phyloP scores from a whole-genome alignment of 1,140 invertebrate species.

The Caenorhabditis latens region DNA sequence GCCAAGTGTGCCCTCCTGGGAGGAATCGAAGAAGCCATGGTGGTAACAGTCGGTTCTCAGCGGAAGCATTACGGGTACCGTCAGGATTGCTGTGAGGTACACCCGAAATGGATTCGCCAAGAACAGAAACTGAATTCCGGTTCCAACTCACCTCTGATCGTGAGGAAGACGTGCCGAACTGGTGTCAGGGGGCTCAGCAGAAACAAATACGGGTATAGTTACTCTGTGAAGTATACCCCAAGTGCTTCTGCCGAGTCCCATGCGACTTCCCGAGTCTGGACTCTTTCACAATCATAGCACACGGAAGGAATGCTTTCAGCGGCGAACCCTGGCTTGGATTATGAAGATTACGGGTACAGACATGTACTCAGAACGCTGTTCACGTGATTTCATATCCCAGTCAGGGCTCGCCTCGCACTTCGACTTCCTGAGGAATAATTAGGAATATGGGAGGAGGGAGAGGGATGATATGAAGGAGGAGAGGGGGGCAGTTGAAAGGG shows the following conservation, averaged over 20 bases:
- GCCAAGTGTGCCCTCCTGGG: slow-evolving; percentile 7
- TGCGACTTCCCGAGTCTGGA: not conserved
- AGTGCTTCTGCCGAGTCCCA: slow-evolving; percentile 26
- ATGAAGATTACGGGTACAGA: slow-evolving; percentile 48
- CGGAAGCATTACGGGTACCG: slow-evolving; percentile 51
- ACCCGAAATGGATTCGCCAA: slow-evolving; percentile 13
- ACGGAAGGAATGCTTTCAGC: not conserved
- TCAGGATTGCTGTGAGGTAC: slow-evolving; percentile 13
- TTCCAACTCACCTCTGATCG: not conserved
- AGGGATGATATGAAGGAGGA: not conserved
- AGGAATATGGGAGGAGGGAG: no score
- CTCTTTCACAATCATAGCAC: not conserved
- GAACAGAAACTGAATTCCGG: slow-evolving; percentile 28
- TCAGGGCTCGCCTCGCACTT: slow-evolving; percentile 15
- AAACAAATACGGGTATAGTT: slow-evolving; percentile 51
- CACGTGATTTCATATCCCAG: slow-evolving; percentile 10
- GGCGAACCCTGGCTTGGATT: slow-evolving; percentile 16
- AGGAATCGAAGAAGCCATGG: not conserved
- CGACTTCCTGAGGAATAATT: slow-evolving; percentile 3
- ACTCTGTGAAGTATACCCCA: not conserved
- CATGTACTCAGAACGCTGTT: not conserved
- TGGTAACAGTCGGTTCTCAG: slow-evolving; percentile 14
- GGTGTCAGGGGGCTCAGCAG: slow-evolving; percentile 23
- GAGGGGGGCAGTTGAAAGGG: not conserved
- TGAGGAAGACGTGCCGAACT: not conserved